These are phyloP conservation scores for Pteropus alecto DNA, from an alignment of 2,113 vertebrate species.

Conservation along the genomic window DNA sequence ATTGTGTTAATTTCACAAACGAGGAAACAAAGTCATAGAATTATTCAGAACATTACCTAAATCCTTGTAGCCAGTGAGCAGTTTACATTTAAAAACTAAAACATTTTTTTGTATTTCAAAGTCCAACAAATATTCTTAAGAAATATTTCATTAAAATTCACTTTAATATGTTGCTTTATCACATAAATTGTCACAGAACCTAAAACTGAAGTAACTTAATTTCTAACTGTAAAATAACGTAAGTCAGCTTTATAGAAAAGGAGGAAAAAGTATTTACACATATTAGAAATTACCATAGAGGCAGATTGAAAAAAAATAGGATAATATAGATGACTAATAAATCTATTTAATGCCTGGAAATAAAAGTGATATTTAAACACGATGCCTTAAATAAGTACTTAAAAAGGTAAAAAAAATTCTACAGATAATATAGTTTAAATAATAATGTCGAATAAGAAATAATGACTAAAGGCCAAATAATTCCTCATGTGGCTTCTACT, in stretches of 20 bases:
- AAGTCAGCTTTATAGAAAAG: neutral
- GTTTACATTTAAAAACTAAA: neutral
- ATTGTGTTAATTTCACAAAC: neutral
- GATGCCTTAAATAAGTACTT: neutral
- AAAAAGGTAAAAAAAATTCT: neutral
- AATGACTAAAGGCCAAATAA: neutral
- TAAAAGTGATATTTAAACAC: slow-evolving; percentile 8
- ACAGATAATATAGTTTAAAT: neutral
- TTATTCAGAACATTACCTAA: neutral
- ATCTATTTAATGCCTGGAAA: neutral
- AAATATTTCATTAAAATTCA: neutral
- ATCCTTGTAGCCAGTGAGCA: neutral
- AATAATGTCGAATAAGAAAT: slow-evolving; percentile 1
- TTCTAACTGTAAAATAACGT: neutral
- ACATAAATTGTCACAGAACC: neutral
- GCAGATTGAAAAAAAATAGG: neutral
- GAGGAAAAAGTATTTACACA: neutral
- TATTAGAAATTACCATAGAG: neutral
- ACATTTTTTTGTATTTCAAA: neutral
- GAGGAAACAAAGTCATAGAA: neutral
- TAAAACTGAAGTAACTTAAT: neutral
- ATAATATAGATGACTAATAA: neutral
- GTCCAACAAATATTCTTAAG: neutral
- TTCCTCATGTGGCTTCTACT: neutral
- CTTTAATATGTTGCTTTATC: neutral